A percentile compares a stretch with the other conserved stretches of the same genome.
These are phyloP conservation scores for Chloroclystis v-ata DNA, from an alignment of 2,888 invertebrate species.

Conservation along the genomic window DNA sequence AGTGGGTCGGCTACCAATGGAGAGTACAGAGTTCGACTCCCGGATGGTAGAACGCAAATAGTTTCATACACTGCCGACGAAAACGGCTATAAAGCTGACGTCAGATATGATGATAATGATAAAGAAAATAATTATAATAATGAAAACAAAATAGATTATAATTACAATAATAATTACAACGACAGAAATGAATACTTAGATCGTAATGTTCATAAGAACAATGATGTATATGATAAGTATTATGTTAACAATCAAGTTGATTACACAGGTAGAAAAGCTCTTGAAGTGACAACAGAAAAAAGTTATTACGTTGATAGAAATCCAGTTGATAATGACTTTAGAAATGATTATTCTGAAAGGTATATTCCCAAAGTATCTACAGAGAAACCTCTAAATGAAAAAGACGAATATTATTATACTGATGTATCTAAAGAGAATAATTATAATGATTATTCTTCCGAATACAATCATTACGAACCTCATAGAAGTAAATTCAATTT, in stretches of 20 bases:
- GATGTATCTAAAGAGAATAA: constrained; percentile 58
- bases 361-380: constrained; percentile 23
- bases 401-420: constrained; percentile 35
- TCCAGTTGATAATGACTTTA: not conserved
- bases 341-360: constrained; percentile 22
- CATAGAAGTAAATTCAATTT: constrained; percentile 50
- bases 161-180: constrained; percentile 14
- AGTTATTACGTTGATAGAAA: constrained; percentile 15
- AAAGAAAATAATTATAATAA: constrained; percentile 22
- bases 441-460: constrained; percentile 54
- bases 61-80: constrained; percentile 83
- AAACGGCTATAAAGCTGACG: constrained; percentile 82
- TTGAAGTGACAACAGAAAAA: too few species aligned
- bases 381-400: constrained; percentile 13
- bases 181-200: too few species aligned
- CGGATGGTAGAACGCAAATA: constrained; percentile 81
- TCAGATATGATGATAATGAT: constrained; percentile 76
- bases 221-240: too few species aligned
- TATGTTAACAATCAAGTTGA: constrained; percentile 18
- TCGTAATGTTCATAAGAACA: too few species aligned
- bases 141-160: constrained; percentile 31
- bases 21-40: constrained; percentile 82
- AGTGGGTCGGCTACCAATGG: constrained; percentile 81
- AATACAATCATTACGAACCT: constrained; percentile 46
- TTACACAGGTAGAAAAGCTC: constrained; percentile 9